Conservation (phyloP, 2,888 invertebrate genomes). For the Pseudanteris insignis region DNA sequence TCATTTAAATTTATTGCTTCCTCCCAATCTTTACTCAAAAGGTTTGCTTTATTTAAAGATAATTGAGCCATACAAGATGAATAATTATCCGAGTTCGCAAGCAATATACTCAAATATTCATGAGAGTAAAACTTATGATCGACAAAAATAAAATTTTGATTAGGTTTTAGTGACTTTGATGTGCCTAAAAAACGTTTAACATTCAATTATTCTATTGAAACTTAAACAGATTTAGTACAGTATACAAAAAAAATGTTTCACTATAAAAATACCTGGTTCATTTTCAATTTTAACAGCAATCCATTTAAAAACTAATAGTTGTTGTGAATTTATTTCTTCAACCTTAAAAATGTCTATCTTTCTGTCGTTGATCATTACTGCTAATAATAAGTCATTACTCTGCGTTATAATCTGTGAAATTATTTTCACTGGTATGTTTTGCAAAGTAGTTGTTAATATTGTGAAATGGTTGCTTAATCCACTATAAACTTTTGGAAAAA, state of each 20-base stretch:
- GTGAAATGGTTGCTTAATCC: constrained; percentile 74
- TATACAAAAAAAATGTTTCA: no score
- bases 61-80: constrained; percentile 58
- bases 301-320: constrained; percentile 49
- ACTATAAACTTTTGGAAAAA: constrained; percentile 75
- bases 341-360: constrained; percentile 57
- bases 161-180: constrained; percentile 48
- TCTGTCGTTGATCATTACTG: constrained; percentile 51
- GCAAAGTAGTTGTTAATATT: constrained; percentile 48
- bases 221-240: no score
- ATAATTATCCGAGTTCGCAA: constrained; percentile 56
- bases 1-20: constrained; percentile 53
- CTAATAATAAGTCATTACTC: constrained; percentile 56
- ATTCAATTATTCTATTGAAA: no score
- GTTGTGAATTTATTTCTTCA: constrained; percentile 33
- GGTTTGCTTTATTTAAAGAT: constrained; percentile 49
- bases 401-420: constrained; percentile 55
- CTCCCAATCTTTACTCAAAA: constrained; percentile 44
- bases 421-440: constrained; percentile 44
- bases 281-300: constrained; percentile 52
- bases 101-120: constrained; percentile 76
- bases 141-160: constrained; percentile 65
- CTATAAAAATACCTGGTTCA: constrained; percentile 52
- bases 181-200: constrained; percentile 25
- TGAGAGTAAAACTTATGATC: constrained; percentile 82